Evolutionary conservation across 2,888 invertebrate species (phyloP).

Genomic region (Notodonta ziczac): DNA sequence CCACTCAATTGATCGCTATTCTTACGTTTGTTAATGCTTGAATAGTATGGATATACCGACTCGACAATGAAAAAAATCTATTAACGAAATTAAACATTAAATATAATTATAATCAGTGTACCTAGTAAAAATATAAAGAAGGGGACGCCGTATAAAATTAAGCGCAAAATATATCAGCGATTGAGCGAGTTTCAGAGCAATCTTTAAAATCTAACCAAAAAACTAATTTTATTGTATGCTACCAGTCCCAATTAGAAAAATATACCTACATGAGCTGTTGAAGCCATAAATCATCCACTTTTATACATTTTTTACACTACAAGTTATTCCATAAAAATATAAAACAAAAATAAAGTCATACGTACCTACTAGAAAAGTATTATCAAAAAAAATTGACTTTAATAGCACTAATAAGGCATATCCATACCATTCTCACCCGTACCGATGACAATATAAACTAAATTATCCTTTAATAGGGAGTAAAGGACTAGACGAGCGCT

Average conservation of each 20-base stretch:
- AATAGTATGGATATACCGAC: slow-evolving; percentile 42
- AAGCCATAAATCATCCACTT: too few species aligned
- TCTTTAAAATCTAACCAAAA: too few species aligned
- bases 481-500: slow-evolving; percentile 35
- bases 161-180: too few species aligned
- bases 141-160: too few species aligned
- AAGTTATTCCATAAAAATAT: too few species aligned
- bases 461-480: slow-evolving; percentile 64
- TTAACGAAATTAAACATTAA: background rate
- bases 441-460: slow-evolving; percentile 71
- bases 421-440: slow-evolving; percentile 33
- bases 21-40: slow-evolving; percentile 45
- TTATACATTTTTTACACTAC: too few species aligned
- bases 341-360: too few species aligned
- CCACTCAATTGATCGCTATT: slow-evolving; percentile 68
- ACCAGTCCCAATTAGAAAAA: too few species aligned
- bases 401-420: slow-evolving; percentile 8
- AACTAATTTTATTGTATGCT: too few species aligned
- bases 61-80: background rate
- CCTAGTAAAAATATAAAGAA: background rate
- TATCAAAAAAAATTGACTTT: background rate
- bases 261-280: too few species aligned
- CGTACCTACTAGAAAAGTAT: too few species aligned
- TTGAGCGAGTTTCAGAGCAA: too few species aligned
- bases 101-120: background rate